These are phyloP conservation scores for Calliopum simillimum DNA, from an alignment of 2,888 invertebrate species.

Conservation along the genomic window DNA sequence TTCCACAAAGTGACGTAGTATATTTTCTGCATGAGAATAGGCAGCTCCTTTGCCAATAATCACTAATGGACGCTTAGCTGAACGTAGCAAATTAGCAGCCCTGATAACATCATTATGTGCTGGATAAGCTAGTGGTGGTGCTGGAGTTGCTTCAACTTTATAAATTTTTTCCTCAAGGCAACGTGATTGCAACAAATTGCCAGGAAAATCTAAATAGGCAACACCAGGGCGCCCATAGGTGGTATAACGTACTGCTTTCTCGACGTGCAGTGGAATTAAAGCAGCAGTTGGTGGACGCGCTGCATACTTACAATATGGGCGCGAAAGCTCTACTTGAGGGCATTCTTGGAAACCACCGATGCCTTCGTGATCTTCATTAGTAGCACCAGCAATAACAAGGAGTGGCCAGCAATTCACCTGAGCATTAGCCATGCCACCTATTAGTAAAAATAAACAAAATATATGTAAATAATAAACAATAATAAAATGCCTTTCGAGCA, in stretches of 20 bases:
- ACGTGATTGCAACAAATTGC: slow-evolving; percentile 77
- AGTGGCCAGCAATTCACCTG: slow-evolving; percentile 97
- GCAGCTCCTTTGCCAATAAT: slow-evolving; percentile 93
- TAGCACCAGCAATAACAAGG: slow-evolving; percentile 91
- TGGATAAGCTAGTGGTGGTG: slow-evolving; percentile 78
- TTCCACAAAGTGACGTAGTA: slow-evolving; percentile 77
- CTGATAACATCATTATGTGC: slow-evolving; percentile 75
- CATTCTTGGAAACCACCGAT: slow-evolving; percentile 98
- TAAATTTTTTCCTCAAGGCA: slow-evolving; percentile 59
- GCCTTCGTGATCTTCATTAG: slow-evolving; percentile 91
- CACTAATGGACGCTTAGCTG: slow-evolving; percentile 85
- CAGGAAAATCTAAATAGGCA: slow-evolving; percentile 91
- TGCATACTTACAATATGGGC: slow-evolving; percentile 92
- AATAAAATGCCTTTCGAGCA: background rate
- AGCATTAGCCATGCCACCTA: slow-evolving; percentile 97
- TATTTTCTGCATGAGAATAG: slow-evolving; percentile 82
- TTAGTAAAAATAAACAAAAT: background rate
- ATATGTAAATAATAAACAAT: slow-evolving; percentile 11
- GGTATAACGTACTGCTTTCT: slow-evolving; percentile 88
- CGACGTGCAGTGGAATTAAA: slow-evolving; percentile 89
- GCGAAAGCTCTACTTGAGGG: slow-evolving; percentile 86
- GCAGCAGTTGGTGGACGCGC: slow-evolving; percentile 86
- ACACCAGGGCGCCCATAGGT: slow-evolving; percentile 91
- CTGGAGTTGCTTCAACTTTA: slow-evolving; percentile 62
- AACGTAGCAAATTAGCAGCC: slow-evolving; percentile 76